phyloP scores from a whole-genome alignment of 2,888 invertebrate genomes.

The Nebria brevicollis region DNA sequence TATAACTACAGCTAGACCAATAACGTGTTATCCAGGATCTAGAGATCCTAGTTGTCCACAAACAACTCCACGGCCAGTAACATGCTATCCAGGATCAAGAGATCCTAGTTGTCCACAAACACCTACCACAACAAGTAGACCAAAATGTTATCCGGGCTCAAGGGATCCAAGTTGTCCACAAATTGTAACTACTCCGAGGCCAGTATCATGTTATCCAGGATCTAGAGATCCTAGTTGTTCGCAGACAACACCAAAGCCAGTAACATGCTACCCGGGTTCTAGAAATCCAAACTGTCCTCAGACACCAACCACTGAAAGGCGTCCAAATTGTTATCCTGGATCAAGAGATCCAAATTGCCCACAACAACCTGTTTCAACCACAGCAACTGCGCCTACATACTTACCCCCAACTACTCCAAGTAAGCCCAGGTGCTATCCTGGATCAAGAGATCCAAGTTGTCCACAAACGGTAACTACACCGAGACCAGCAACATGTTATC shows the following conservation, averaged over 20 bases:
- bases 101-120: slow-evolving; percentile 54
- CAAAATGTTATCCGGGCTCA: slow-evolving; percentile 59
- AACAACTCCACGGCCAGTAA: slow-evolving; percentile 49
- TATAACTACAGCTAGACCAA: slow-evolving; percentile 47
- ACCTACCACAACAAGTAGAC: slow-evolving; percentile 50
- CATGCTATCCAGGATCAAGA: slow-evolving; percentile 56
- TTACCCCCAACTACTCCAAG: too few species aligned
- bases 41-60: slow-evolving; percentile 54
- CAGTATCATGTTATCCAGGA: slow-evolving; percentile 56
- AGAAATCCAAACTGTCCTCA: slow-evolving; percentile 60
- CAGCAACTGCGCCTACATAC: too few species aligned
- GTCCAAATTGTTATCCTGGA: too few species aligned
- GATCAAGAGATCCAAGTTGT: slow-evolving; percentile 48
- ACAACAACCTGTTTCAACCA: slow-evolving; percentile 51
- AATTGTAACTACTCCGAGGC: slow-evolving; percentile 50
- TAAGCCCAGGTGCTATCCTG: slow-evolving; percentile 32
- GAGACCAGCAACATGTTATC: slow-evolving; percentile 49
- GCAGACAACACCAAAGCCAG: slow-evolving; percentile 30
- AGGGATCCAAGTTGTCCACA: slow-evolving; percentile 59
- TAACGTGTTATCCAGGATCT: slow-evolving; percentile 55
- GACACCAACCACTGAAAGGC: too few species aligned
- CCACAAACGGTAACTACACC: slow-evolving; percentile 47
- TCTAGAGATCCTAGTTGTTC: slow-evolving; percentile 59
- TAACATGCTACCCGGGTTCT: slow-evolving; percentile 56
- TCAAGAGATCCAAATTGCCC: slow-evolving; percentile 59